Percentiles rank a stretch among this genome's conserved stretches.
These are phyloP conservation scores for Charanyca ferruginea DNA, from an alignment of 2,888 invertebrate species.

Conservation along the genomic window DNA sequence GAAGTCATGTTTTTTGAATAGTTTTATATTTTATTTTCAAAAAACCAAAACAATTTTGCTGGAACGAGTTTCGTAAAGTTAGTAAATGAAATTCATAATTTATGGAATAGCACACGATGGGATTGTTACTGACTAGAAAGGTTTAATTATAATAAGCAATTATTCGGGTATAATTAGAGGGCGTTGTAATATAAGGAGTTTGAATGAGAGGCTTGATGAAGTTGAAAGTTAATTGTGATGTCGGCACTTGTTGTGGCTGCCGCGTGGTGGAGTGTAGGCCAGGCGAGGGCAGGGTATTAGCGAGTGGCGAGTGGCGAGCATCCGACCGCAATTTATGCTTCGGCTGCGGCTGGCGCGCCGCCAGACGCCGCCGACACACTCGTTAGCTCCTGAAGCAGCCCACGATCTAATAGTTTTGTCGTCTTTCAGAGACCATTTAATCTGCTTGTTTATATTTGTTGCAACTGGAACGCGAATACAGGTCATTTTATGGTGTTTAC, in stretches of 20 bases:
- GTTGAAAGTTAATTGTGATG: conserved; percentile 56
- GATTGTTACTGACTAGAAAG: conserved; percentile 31
- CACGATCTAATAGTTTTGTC: conserved; percentile 85
- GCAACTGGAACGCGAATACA: conserved; percentile 66
- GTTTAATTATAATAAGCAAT: conserved; percentile 44
- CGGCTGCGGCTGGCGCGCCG: conserved; percentile 75
- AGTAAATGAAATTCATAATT: conserved; percentile 17
- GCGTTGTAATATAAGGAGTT: conserved; percentile 15
- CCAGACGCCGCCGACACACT: conserved; percentile 80
- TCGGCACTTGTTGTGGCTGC: conserved; percentile 77
- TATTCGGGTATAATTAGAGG: conserved; percentile 44
- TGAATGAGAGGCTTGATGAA: conserved; percentile 29
- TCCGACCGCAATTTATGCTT: conserved; percentile 81
- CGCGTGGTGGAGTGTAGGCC: conserved; percentile 58
- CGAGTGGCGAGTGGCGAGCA: conserved; percentile 60
- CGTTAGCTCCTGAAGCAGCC: conserved; percentile 81
- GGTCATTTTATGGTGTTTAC: conserved; percentile 67
- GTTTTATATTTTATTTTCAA: conserved; percentile 1
- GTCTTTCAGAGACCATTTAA: conserved; percentile 79
- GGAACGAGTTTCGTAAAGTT: conserved; percentile 24
- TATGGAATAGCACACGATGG: conserved; percentile 10
- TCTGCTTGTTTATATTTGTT: conserved; percentile 81
- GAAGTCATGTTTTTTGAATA: background rate
- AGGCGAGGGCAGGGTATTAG: conserved; percentile 58
- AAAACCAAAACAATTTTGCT: conserved; percentile 10